A percentile compares a stretch with the other conserved stretches of the same genome.
These are phyloP conservation scores for Hymenochirus boettgeri DNA, from an alignment of 2,113 vertebrate species.

Conservation along the genomic window DNA sequence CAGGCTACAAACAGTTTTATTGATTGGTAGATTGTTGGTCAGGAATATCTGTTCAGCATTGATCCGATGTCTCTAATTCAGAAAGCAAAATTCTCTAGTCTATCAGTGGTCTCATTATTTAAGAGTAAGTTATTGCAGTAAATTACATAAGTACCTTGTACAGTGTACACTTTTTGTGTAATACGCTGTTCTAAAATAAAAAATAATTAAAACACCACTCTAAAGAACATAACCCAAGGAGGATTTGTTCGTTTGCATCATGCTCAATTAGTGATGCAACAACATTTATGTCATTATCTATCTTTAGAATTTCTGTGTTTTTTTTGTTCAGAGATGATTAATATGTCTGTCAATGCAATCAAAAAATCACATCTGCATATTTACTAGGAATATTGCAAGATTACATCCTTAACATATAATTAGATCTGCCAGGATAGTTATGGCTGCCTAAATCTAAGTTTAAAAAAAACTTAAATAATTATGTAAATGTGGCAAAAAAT, in stretches of 20 bases:
- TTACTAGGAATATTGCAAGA: slow-evolving; percentile 1
- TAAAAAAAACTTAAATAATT: slow-evolving; percentile 32
- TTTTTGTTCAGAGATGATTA: not conserved
- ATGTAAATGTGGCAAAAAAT: slow-evolving; percentile 31
- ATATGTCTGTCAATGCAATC: not conserved
- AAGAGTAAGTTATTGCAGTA: too few relatives aligned
- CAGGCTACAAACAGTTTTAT: too few relatives aligned
- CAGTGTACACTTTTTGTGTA: too few relatives aligned
- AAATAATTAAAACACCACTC: too few relatives aligned
- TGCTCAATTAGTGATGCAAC: not conserved
- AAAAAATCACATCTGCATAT: slow-evolving; percentile 4
- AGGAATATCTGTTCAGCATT: too few relatives aligned
- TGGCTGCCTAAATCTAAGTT: not conserved
- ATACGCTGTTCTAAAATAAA: too few relatives aligned
- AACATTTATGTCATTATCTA: not conserved
- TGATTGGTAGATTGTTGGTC: too few relatives aligned
- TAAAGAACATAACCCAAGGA: not conserved
- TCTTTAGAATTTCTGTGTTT: not conserved
- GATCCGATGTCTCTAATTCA: too few relatives aligned
- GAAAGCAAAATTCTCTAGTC: too few relatives aligned
- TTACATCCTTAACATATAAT: not conserved
- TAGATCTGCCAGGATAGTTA: not conserved
- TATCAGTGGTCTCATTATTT: too few relatives aligned
- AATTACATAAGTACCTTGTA: too few relatives aligned
- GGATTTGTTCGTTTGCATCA: not conserved